These are phyloP conservation scores for Capromys pilorides DNA, from an alignment of 2,797 vertebrate genomes.

Conservation along the genomic window DNA sequence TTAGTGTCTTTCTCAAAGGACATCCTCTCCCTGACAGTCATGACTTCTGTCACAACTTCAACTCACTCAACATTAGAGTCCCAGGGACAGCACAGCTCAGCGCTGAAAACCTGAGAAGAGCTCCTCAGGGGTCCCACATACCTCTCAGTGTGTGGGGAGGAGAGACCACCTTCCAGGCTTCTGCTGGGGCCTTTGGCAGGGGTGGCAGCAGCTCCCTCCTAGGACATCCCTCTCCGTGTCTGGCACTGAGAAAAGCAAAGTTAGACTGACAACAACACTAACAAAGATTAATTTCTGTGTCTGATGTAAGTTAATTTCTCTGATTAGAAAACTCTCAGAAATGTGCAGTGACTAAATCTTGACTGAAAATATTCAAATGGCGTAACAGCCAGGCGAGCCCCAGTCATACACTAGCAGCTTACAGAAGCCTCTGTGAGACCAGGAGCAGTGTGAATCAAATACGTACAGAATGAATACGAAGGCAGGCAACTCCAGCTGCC, in stretches of 20 bases:
- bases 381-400: not conserved
- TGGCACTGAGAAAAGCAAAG: constrained; percentile 41
- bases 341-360: constrained; percentile 68
- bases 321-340: constrained; percentile 73
- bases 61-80: not conserved
- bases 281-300: constrained; percentile 80
- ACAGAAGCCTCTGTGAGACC: not conserved
- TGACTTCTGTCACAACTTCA: not conserved
- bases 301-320: constrained; percentile 79
- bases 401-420: constrained; percentile 35
- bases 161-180: not conserved
- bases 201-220: not conserved
- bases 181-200: not conserved
- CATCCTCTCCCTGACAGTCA: too few species aligned
- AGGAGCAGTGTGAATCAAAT: not conserved
- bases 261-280: constrained; percentile 73
- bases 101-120: not conserved
- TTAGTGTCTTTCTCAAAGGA: not conserved
- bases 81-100: fast-evolving
- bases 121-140: fast-evolving
- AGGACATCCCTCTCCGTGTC: not conserved
- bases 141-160: not conserved
- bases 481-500: not conserved
- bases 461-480: not conserved
- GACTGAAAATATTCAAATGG: constrained; percentile 69